A percentile compares a stretch with the other conserved stretches of the same genome.
These are phyloP conservation scores for Spisula subtruncata DNA, from an alignment of 2,888 invertebrate genomes.

Conservation along the genomic window DNA sequence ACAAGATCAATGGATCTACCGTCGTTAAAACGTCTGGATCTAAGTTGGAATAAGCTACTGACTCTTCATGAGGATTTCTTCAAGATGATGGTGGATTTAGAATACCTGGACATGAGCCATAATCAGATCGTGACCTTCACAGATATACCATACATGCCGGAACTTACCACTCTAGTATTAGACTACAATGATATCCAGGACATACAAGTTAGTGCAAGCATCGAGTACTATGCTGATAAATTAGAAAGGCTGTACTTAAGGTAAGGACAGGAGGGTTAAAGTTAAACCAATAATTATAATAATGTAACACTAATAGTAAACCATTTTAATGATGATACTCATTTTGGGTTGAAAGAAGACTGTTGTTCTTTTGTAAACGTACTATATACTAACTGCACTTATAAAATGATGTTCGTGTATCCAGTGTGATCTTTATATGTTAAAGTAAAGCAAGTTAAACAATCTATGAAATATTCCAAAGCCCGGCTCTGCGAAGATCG, in stretches of 20 bases:
- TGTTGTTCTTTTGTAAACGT: too few species aligned
- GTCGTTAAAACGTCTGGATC: slow-evolving; percentile 49
- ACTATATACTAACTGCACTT: too few species aligned
- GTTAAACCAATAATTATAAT: too few species aligned
- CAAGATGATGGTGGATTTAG: slow-evolving; percentile 50
- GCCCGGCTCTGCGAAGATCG: too few species aligned
- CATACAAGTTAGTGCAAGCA: slow-evolving; percentile 44
- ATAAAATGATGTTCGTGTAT: too few species aligned
- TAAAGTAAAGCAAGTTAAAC: too few species aligned
- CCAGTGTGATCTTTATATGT: too few species aligned
- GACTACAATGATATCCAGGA: slow-evolving; percentile 60
- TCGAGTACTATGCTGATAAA: slow-evolving; percentile 47
- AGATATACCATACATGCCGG: slow-evolving; percentile 62
- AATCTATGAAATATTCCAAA: too few species aligned
- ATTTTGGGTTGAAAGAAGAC: too few species aligned
- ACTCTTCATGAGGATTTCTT: slow-evolving; percentile 45
- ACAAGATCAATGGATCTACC: slow-evolving; percentile 48
- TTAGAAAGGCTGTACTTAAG: slow-evolving; percentile 57
- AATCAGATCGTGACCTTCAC: slow-evolving; percentile 57
- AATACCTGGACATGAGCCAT: slow-evolving; percentile 66
- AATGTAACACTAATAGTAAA: too few species aligned
- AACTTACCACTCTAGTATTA: slow-evolving; percentile 55
- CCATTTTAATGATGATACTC: too few species aligned
- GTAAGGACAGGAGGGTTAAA: background rate
- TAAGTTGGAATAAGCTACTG: slow-evolving; percentile 65